Conservation (phyloP, 2,888 invertebrate species). For the Ecdyonurus torrentis region DNA sequence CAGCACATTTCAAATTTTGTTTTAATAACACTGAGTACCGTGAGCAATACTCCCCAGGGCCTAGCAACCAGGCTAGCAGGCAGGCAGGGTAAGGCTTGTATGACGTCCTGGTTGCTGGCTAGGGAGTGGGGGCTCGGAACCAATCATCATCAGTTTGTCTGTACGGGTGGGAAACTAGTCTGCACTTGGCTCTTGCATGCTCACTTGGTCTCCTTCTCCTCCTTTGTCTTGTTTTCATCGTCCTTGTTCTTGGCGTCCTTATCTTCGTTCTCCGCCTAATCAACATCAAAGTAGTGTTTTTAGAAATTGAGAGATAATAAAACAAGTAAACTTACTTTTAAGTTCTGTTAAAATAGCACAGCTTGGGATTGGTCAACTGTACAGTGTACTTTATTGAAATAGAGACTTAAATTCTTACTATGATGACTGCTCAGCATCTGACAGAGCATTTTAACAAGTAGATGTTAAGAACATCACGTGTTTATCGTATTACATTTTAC, state of each 20-base stretch:
- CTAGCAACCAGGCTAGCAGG: background rate
- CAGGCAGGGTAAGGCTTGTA: background rate
- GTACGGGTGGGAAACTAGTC: conserved; percentile 3
- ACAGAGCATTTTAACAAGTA: no score
- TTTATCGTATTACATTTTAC: no score
- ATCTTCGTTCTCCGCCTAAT: conserved; percentile 64
- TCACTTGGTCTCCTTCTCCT: conserved; percentile 40
- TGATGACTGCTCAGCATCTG: no score
- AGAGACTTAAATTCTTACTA: background rate
- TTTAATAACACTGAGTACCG: background rate
- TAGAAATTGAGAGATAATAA: background rate
- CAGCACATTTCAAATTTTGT: background rate
- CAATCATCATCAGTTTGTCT: background rate
- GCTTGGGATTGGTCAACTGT: background rate
- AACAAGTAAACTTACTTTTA: no score
- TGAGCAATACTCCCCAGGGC: background rate
- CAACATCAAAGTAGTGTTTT: conserved; percentile 5
- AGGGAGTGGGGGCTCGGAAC: background rate
- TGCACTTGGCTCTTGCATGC: conserved; percentile 11
- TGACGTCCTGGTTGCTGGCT: background rate
- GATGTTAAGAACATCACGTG: no score
- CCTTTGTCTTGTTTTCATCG: conserved; percentile 34
- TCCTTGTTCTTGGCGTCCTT: conserved; percentile 25
- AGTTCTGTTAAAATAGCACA: no score
- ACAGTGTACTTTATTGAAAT: background rate